phyloP scores from a whole-genome alignment of 2,113 vertebrate species.

The Orientallactaga bullata region DNA sequence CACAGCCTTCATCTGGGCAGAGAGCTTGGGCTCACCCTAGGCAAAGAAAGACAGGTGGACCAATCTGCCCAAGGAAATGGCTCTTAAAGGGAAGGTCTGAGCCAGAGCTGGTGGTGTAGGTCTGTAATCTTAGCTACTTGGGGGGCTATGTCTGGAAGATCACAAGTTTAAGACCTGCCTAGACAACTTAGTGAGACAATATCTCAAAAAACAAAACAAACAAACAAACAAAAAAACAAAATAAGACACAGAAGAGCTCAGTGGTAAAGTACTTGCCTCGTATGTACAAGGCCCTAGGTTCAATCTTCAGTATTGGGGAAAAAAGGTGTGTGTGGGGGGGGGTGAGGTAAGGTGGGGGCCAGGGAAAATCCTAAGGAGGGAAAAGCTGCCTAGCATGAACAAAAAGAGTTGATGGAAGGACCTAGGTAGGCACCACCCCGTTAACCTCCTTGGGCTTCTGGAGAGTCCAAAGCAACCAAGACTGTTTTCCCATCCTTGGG shows the following conservation, averaged over 20 bases:
- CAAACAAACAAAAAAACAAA: neutral
- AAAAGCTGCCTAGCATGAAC: neutral
- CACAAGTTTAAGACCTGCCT: neutral
- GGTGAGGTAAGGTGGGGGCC: too few relatives aligned
- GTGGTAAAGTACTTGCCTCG: neutral
- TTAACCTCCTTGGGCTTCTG: neutral
- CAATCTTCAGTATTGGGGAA: neutral
- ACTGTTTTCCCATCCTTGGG: accelerated
- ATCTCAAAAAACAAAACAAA: neutral
- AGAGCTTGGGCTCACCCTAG: slow-evolving; percentile 95
- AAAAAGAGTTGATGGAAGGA: neutral
- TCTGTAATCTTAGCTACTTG: neutral
- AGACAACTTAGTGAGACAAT: too few relatives aligned
- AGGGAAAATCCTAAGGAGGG: accelerated
- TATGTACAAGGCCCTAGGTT: neutral
- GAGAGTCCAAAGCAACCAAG: neutral
- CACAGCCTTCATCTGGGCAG: slow-evolving; percentile 96
- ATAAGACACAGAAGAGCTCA: too few relatives aligned
- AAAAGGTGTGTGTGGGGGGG: neutral
- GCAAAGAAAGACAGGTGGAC: slow-evolving; percentile 2
- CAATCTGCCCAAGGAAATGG: neutral
- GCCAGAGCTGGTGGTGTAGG: neutral
- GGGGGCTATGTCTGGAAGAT: neutral
- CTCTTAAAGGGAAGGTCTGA: neutral
- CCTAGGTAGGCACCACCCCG: neutral